A percentile compares a stretch with the other conserved stretches of the same genome.
phyloP scores from a whole-genome alignment of 2,888 invertebrate genomes.

The Idaea straminata region DNA sequence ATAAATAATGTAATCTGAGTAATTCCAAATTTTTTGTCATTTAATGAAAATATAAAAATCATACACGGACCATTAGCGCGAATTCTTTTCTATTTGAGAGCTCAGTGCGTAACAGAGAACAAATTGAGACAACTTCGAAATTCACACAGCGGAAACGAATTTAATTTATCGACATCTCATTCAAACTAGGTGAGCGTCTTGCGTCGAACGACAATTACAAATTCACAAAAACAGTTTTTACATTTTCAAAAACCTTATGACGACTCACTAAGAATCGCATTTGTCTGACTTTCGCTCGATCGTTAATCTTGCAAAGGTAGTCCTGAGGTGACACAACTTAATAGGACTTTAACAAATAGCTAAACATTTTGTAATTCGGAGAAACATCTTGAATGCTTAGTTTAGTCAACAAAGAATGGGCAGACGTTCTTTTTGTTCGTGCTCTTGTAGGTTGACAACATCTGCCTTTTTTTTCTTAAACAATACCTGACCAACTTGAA shows the following conservation, averaged over 20 bases:
- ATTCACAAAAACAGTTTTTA: slow-evolving; percentile 36
- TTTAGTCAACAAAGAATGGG: slow-evolving; percentile 69
- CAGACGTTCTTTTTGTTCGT: slow-evolving; percentile 58
- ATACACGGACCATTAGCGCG: slow-evolving; percentile 52
- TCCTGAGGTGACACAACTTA: slow-evolving; percentile 72
- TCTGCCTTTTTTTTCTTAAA: slow-evolving; percentile 65
- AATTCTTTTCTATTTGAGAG: slow-evolving; percentile 44
- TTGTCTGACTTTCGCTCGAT: slow-evolving; percentile 15
- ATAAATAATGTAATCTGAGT: not conserved
- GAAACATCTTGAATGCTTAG: slow-evolving; percentile 71
- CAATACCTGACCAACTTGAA: slow-evolving; percentile 60
- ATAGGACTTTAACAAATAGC: slow-evolving; percentile 79
- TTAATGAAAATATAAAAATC: slow-evolving; percentile 23
- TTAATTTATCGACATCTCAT: slow-evolving; percentile 78
- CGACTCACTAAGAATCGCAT: slow-evolving; percentile 29
- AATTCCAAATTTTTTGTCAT: slow-evolving; percentile 13
- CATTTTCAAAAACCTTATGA: slow-evolving; percentile 28
- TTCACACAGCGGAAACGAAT: slow-evolving; percentile 75
- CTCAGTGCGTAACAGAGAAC: slow-evolving; percentile 61
- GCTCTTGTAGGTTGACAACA: slow-evolving; percentile 65
- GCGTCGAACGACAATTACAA: slow-evolving; percentile 69
- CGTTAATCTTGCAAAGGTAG: slow-evolving; percentile 42
- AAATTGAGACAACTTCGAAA: slow-evolving; percentile 75
- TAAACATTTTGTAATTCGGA: slow-evolving; percentile 77
- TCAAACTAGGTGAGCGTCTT: slow-evolving; percentile 60